These are phyloP conservation scores for Pyrrhia umbra DNA, from an alignment of 2,888 invertebrate species.

Conservation along the genomic window DNA sequence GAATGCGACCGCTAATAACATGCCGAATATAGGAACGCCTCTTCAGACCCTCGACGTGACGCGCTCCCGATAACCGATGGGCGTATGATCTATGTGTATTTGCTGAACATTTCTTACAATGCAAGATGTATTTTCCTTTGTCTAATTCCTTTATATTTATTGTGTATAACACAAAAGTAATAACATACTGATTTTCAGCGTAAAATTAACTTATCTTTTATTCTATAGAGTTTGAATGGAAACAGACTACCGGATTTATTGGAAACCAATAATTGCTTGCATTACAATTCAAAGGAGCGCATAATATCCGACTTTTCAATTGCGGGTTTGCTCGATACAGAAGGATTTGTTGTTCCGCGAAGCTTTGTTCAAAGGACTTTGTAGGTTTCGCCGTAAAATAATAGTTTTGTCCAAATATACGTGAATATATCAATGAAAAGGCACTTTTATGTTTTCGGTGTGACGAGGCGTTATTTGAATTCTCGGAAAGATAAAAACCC, in stretches of 20 bases:
- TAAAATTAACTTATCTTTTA: constrained; percentile 70
- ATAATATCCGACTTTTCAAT: constrained; percentile 66
- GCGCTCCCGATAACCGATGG: constrained; percentile 47
- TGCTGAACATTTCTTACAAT: constrained; percentile 23
- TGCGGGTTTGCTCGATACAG: constrained; percentile 43
- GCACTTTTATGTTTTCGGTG: constrained; percentile 67
- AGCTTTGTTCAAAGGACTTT: constrained; percentile 56
- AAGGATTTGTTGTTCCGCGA: constrained; percentile 62
- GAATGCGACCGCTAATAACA: constrained; percentile 68
- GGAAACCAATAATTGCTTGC: constrained; percentile 69
- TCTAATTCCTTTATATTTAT: constrained; percentile 54
- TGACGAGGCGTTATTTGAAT: constrained; percentile 65
- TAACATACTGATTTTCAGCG: constrained; percentile 55
- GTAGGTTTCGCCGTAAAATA: constrained; percentile 62
- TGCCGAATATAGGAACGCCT: constrained; percentile 65
- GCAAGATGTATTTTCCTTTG: constrained; percentile 37
- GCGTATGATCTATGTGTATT: constrained; percentile 51
- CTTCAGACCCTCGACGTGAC: constrained; percentile 44
- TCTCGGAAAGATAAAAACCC: constrained; percentile 80
- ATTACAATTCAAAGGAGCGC: constrained; percentile 75
- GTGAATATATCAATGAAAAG: constrained; percentile 68
- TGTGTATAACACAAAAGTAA: constrained; percentile 49
- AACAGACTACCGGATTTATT: constrained; percentile 73
- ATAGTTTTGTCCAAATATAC: constrained; percentile 66
- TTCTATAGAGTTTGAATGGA: constrained; percentile 63